Conservation (phyloP, 2,888 invertebrate genomes). For the Branchipolynoe longqiensis region DNA sequence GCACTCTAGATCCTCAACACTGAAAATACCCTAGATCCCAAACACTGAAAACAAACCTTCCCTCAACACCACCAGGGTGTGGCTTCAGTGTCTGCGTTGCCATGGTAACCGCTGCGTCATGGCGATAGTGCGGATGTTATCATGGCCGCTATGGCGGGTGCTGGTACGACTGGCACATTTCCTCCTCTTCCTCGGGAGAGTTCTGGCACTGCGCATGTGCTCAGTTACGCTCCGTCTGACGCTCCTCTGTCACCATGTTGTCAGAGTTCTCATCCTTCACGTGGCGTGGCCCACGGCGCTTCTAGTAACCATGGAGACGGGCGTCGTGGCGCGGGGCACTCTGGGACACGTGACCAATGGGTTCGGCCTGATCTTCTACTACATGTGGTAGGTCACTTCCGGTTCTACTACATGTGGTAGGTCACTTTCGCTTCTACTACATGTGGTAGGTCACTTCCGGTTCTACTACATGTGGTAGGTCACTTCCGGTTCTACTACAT, state of each 20-base stretch:
- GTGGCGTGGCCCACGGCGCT: background rate
- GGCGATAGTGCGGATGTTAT: background rate
- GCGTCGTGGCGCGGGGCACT: background rate
- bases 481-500: too few relatives aligned
- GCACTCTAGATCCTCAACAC: too few relatives aligned
- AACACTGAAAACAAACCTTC: too few relatives aligned
- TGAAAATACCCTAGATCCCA: too few relatives aligned
- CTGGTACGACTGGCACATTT: background rate
- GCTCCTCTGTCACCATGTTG: constrained; percentile 1
- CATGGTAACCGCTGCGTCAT: constrained; percentile 10
- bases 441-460: too few relatives aligned
- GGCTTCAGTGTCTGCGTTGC: too few relatives aligned
- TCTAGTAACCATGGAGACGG: constrained; percentile 18
- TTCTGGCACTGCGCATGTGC: background rate
- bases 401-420: too few relatives aligned
- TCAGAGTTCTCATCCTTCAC: background rate
- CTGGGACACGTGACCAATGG: background rate
- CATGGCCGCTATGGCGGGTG: background rate
- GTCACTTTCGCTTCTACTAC: too few relatives aligned
- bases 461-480: too few relatives aligned
- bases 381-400: background rate
- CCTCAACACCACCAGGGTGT: too few relatives aligned
- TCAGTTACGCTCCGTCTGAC: too few relatives aligned
- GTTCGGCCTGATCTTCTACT: background rate
- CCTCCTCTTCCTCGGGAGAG: constrained; percentile 4